Evolutionary conservation across 2,888 invertebrate species (phyloP), one percentile per base, ranked within the genome.

Genomic region (Choristoneura rosaceana): DNA sequence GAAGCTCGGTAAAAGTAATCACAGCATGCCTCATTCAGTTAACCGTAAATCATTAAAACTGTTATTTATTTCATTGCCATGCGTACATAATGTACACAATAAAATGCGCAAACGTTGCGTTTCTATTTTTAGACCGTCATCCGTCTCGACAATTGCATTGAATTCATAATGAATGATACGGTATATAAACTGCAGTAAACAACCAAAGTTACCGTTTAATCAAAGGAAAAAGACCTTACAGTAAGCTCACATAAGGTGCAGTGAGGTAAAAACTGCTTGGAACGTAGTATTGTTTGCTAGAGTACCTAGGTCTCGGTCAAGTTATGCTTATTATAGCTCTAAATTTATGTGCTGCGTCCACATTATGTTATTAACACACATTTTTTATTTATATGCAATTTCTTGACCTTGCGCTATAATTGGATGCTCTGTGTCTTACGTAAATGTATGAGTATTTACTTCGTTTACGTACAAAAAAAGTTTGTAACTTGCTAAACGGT

Each of bases 91-190:
- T 55, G 25, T 55, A 25, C 12, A 55, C 55, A 55, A 55, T n/a
- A 25, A 55, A 15, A n/a, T 14, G 62, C 45, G 41, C 55, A 17
- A 9, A 14, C 38, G 41, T 38, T 7, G 59, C 70, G 14, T 12
- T 47, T 38, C 59, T 47, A 66, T 66, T 64, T 47, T 64, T 59
- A 64, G 50, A 47, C 25, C 47, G 58, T n/a, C 59, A 64, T 4
- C 55, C 59, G 59, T 47, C 47, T 41, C 63, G 59, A 15, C 59
- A 50, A 38, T 59, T 59, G 59, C 59, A 59, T 64, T 70, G 47
- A 63, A 9, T 70, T 10, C n/a, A 12, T 17, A 25, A 55, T 62
- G n/a, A 64, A 70, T 64, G 58, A 33, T n/a, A 62, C 10, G 14
- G 45, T 14, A 14, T 47, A 45, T 63, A 63, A 25, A 14, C 2